These are phyloP conservation scores for Acronicta aceris DNA, from an alignment of 2,888 invertebrate genomes.

Conservation along the genomic window DNA sequence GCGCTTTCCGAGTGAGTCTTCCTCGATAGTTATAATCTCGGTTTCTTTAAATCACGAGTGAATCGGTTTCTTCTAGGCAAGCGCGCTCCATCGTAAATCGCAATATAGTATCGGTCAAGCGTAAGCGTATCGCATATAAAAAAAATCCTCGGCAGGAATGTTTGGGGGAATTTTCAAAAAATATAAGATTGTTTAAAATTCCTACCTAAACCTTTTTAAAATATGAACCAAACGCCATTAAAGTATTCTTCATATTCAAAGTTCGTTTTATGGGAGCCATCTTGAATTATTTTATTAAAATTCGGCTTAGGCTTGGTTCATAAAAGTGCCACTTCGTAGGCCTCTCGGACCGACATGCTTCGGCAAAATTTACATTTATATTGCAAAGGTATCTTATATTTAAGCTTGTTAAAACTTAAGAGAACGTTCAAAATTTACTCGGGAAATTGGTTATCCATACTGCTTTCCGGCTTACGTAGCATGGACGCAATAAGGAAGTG, in stretches of 20 bases:
- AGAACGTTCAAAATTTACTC: constrained; percentile 24
- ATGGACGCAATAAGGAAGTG: too few relatives aligned
- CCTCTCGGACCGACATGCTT: constrained; percentile 55
- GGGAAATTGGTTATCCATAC: constrained; percentile 12
- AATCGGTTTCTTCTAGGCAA: too few relatives aligned
- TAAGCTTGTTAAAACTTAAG: constrained; percentile 60
- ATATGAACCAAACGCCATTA: constrained; percentile 53
- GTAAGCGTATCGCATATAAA: too few relatives aligned
- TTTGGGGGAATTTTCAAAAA: constrained; percentile 1
- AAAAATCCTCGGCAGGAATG: neutral
- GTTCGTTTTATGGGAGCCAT: constrained; percentile 59
- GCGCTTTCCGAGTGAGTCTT: too few relatives aligned
- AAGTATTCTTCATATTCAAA: constrained; percentile 60
- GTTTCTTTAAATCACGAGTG: too few relatives aligned
- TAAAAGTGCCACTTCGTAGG: constrained; percentile 65
- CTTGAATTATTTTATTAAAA: constrained; percentile 66
- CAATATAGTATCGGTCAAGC: too few relatives aligned
- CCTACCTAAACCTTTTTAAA: constrained; percentile 45
- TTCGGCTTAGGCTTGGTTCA: constrained; percentile 58
- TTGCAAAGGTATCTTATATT: constrained; percentile 65
- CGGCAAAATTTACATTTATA: constrained; percentile 67
- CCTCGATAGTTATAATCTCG: too few relatives aligned
- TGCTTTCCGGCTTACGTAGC: neutral
- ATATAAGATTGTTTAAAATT: too few relatives aligned
- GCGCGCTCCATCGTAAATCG: too few relatives aligned